Evolutionary conservation across 2,113 vertebrate genomes (phyloP), one percentile per base, ranked within the genome.

Genomic region (Phrynocephalus versicolor): DNA sequence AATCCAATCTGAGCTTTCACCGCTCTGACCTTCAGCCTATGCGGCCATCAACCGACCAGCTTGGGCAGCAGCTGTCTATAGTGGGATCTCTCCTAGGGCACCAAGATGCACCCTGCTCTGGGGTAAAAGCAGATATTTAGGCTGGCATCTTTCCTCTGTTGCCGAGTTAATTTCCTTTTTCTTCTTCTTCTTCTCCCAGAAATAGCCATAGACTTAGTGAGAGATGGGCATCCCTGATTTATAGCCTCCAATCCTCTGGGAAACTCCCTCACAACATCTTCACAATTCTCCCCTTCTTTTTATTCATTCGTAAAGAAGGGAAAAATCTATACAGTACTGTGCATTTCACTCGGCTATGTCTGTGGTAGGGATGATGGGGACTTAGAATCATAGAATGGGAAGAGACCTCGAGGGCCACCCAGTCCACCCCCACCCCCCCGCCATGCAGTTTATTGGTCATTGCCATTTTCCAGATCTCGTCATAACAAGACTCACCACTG

Each of bases 1-100:
- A 83, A 81, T 86, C 73, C 74, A 71, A 82, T 82, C 81, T 72
- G 57, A 39, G 55, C 86, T 83, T 12, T 37, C 75, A 57, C 78
- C 69, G 78, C 58, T 86, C 60, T 86, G 84, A 86, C 84, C 84
- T 86, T 86, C 84, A 86, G 84, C 78, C 84, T 81, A 74, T 25
- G 39, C 71, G 21, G 69, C 69, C 74, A 41, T 73, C 84, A 86
- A 70, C 77, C 14, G 39, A 81, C 84, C 84, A 65, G 78, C 39
- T 65, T 81, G 84, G 70, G 16, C 71, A 86, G 84, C 84, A 80
- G 84, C 78, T 86, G 70, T 81, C 80, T 86, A 55, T 65, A 55
- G 33, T 18, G 41, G 69, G 77, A 86, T 74, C 33, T 62, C 35
- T 74, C 21, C 3, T 65, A 37, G 37, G 30, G 55, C 23, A 37